Evolutionary conservation across 2,113 vertebrate species (phyloP).

Genomic region (Pelecanoides urinatrix): DNA sequence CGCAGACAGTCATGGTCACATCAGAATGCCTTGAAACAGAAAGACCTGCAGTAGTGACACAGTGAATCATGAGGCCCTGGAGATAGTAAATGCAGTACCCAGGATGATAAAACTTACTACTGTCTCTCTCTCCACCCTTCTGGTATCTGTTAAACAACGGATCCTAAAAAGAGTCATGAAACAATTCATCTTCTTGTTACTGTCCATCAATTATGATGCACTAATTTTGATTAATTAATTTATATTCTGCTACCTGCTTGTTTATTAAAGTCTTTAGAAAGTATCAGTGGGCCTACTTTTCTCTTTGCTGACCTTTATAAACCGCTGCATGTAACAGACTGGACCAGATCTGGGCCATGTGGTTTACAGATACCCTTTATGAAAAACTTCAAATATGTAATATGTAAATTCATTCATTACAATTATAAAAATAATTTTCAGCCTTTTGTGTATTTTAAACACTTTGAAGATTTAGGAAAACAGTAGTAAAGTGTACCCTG

Average conservation of each 20-base stretch:
- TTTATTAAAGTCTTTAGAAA: neutral
- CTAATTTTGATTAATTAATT: neutral
- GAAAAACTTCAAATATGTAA: neutral
- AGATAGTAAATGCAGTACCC: neutral
- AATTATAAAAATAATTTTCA: neutral
- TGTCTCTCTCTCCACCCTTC: neutral
- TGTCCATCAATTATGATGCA: neutral
- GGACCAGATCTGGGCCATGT: neutral
- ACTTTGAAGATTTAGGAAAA: neutral
- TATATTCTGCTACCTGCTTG: neutral
- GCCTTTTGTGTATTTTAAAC: neutral
- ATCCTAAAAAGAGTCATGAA: neutral
- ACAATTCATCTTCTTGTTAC: neutral
- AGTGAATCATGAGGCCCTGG: neutral
- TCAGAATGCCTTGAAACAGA: neutral
- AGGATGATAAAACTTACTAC: neutral
- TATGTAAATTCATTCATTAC: neutral
- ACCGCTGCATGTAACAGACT: neutral
- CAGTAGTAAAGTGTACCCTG: neutral
- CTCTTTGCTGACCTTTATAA: neutral
- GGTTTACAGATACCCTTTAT: neutral
- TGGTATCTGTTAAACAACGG: neutral
- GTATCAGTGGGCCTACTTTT: neutral
- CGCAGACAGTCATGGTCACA: too few species aligned
- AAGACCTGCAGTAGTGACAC: fast-evolving